These are phyloP conservation scores for Panulirus ornatus DNA, from an alignment of 1,140 invertebrate genomes.

Conservation along the genomic window DNA sequence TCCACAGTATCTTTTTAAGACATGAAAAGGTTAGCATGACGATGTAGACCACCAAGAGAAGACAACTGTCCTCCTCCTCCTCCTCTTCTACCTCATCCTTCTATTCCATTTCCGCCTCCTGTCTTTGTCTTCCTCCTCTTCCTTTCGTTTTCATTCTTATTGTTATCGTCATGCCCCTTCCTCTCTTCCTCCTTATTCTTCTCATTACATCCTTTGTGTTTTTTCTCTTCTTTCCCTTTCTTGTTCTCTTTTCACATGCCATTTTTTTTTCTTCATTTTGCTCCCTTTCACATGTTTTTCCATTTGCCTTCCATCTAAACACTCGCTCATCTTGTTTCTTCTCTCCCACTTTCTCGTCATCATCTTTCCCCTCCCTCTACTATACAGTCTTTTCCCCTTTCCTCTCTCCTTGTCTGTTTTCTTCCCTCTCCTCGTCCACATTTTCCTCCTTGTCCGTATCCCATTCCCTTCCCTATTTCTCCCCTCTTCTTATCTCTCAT, in stretches of 20 bases:
- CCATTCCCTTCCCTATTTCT: neutral
- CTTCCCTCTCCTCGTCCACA: neutral
- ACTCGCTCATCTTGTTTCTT: neutral
- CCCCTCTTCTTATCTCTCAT: neutral
- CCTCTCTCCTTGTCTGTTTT: neutral
- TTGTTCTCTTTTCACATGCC: no score
- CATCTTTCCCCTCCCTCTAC: neutral
- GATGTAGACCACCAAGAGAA: no score
- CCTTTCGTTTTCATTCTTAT: neutral
- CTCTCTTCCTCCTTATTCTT: neutral
- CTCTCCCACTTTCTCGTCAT: neutral
- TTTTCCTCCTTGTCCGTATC: neutral
- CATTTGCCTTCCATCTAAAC: no score
- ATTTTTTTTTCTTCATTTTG: no score
- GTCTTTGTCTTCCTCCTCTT: neutral
- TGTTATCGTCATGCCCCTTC: neutral
- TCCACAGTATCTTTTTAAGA: no score
- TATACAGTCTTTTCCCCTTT: neutral
- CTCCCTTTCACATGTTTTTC: no score
- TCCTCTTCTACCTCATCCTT: neutral
- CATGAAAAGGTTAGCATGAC: no score
- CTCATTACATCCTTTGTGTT: slow-evolving; percentile 1
- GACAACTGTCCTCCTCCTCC: neutral
- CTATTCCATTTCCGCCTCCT: neutral
- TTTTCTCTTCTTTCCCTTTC: no score